Conservation (phyloP, 2,113 vertebrate species). For the Salvelinus namaycush region DNA sequence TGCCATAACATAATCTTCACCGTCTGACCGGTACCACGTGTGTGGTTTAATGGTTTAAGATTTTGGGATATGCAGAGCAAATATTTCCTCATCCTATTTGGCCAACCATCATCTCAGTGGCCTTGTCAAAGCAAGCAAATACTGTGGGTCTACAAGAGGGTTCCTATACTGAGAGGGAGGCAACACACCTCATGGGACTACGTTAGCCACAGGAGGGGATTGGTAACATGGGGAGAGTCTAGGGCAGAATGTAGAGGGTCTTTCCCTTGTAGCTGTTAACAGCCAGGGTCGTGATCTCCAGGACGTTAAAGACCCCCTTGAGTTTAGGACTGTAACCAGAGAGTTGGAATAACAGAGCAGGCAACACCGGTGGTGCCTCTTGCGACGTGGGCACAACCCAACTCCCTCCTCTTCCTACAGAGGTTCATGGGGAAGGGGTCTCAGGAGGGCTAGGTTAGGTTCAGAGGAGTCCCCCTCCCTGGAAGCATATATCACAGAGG, state of each 20-base stretch:
- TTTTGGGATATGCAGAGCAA: neutral
- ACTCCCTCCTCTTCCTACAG: constrained; percentile 46
- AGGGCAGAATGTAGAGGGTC: constrained; percentile 59
- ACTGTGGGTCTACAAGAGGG: neutral
- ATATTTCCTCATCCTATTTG: neutral
- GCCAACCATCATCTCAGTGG: neutral
- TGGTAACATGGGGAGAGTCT: constrained; percentile 43
- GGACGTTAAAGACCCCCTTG: constrained; percentile 76
- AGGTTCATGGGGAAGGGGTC: constrained; percentile 54
- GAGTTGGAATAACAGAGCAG: constrained; percentile 76
- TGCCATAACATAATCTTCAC: too few species aligned
- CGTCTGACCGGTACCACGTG: neutral
- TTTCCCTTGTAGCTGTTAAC: constrained; percentile 77
- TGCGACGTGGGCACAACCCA: constrained; percentile 41
- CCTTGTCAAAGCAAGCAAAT: neutral
- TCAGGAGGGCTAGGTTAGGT: constrained; percentile 34
- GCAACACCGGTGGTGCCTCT: constrained; percentile 42
- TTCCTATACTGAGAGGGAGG: neutral
- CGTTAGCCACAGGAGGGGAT: constrained; percentile 45
- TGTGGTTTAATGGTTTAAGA: neutral
- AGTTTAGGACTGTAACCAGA: constrained; percentile 76
- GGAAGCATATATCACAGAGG: constrained; percentile 40
- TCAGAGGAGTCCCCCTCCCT: constrained; percentile 35
- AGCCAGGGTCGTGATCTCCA: constrained; percentile 73
- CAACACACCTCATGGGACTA: neutral